Percentiles rank a stretch among this genome's conserved stretches.
Conservation (phyloP, 2,797 vertebrate genomes). For the Anabas testudineus region DNA sequence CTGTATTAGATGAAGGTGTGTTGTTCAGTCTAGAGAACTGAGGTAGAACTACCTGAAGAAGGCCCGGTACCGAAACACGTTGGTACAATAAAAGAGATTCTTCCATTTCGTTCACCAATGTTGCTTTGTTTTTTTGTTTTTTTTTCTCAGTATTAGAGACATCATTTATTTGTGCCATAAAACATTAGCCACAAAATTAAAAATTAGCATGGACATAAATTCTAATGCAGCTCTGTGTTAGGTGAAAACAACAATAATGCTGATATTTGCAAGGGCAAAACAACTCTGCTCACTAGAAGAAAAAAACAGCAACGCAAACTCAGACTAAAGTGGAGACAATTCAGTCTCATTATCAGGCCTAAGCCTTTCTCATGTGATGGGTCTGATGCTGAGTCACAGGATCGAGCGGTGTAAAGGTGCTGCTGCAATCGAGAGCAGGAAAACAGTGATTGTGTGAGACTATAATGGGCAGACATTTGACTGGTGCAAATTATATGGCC, state of each 20-base stretch:
- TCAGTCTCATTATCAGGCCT: conserved; percentile 1
- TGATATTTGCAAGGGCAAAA: neutral
- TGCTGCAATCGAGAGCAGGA: neutral
- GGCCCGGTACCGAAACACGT: no score
- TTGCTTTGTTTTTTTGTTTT: no score
- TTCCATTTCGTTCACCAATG: no score
- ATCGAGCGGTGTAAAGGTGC: neutral
- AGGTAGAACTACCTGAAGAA: no score
- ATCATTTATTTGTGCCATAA: neutral
- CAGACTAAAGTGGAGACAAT: neutral
- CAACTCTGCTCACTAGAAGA: neutral
- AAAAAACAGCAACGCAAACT: neutral
- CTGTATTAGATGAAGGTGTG: no score
- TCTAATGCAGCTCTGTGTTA: neutral
- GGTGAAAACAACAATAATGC: neutral
- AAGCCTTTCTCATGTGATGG: neutral
- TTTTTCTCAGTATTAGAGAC: no score
- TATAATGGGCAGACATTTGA: conserved; percentile 8
- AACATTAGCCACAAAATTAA: neutral
- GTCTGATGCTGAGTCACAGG: neutral
- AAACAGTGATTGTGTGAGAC: neutral
- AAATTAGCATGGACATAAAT: neutral
- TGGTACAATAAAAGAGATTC: no score
- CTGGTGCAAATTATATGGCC: neutral
- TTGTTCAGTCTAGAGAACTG: no score